Percentiles rank a stretch among this genome's conserved stretches.
phyloP scores from a whole-genome alignment of 2,797 vertebrate genomes.

The Premnoplex brunnescens region DNA sequence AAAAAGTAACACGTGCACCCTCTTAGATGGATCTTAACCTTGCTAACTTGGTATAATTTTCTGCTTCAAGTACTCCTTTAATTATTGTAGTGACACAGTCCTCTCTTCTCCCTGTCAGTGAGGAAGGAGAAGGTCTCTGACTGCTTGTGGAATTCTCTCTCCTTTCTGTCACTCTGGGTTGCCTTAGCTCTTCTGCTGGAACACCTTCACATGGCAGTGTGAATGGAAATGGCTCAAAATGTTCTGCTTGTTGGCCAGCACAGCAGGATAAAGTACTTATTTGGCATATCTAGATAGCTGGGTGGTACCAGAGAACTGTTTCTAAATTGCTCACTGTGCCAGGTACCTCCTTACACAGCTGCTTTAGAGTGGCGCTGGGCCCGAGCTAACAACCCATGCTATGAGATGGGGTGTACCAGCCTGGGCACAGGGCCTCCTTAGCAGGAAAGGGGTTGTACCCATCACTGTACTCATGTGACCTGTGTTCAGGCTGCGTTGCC shows the following conservation, averaged over 20 bases:
- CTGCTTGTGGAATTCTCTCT: neutral
- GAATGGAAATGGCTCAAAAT: neutral
- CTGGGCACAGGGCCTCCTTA: rapidly evolving
- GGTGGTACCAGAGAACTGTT: neutral
- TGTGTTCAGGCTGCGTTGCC: neutral
- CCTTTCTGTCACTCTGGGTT: neutral
- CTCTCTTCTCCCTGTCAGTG: neutral
- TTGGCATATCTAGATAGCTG: neutral
- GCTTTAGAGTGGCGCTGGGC: rapidly evolving
- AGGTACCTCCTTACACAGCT: neutral
- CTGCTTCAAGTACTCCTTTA: neutral
- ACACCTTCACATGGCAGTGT: neutral
- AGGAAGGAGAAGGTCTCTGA: neutral
- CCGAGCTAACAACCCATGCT: rapidly evolving
- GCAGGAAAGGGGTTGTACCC: neutral
- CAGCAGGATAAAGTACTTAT: neutral
- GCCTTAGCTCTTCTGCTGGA: neutral
- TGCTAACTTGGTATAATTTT: neutral
- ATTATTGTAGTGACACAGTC: neutral
- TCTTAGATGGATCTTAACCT: neutral
- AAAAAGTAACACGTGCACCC: neutral
- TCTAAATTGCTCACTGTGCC: neutral
- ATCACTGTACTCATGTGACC: rapidly evolving
- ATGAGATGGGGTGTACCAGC: neutral
- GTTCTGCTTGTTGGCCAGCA: neutral